These are phyloP conservation scores for Uria lomvia DNA, from an alignment of 2,113 vertebrate genomes.

Conservation along the genomic window DNA sequence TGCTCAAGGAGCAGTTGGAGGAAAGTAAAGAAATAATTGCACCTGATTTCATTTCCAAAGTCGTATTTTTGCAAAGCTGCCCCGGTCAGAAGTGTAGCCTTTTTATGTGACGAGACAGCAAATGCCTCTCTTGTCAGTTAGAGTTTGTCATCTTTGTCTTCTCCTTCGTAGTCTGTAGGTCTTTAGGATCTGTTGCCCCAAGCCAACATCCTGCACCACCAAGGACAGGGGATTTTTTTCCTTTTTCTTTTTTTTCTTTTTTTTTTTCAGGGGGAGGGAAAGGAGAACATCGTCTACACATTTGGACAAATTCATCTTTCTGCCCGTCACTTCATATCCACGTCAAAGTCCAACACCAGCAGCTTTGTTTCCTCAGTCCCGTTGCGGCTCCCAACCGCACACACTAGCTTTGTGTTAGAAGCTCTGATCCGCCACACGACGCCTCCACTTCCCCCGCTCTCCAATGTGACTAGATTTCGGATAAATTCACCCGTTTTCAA, in stretches of 20 bases:
- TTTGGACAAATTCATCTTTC: slow-evolving; percentile 74
- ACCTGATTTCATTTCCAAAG: slow-evolving; percentile 88
- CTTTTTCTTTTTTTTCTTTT: not conserved
- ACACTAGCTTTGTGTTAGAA: slow-evolving; percentile 99
- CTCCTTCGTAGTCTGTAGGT: slow-evolving; percentile 79
- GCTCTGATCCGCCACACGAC: slow-evolving; percentile 98
- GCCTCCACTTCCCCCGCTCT: slow-evolving; percentile 96
- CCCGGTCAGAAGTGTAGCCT: slow-evolving; percentile 77
- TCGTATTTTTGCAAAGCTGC: slow-evolving; percentile 84
- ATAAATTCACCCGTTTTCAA: slow-evolving; percentile 99
- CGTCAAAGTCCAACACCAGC: slow-evolving; percentile 99
- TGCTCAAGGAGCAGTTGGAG: slow-evolving; percentile 65
- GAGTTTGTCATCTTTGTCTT: slow-evolving; percentile 71
- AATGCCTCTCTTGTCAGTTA: slow-evolving; percentile 74
- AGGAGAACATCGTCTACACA: slow-evolving; percentile 72
- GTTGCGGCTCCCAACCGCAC: slow-evolving; percentile 96
- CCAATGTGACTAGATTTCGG: slow-evolving; percentile 98
- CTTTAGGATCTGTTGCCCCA: slow-evolving; percentile 81
- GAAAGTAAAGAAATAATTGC: slow-evolving; percentile 77
- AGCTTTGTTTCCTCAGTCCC: slow-evolving; percentile 99
- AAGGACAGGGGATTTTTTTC: slow-evolving; percentile 76
- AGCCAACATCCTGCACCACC: slow-evolving; percentile 83
- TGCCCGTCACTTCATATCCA: slow-evolving; percentile 96
- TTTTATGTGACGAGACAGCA: slow-evolving; percentile 73
- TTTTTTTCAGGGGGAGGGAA: slow-evolving; percentile 56